Conservation (phyloP, 2,797 vertebrate genomes). For the Myotis myotis region DNA sequence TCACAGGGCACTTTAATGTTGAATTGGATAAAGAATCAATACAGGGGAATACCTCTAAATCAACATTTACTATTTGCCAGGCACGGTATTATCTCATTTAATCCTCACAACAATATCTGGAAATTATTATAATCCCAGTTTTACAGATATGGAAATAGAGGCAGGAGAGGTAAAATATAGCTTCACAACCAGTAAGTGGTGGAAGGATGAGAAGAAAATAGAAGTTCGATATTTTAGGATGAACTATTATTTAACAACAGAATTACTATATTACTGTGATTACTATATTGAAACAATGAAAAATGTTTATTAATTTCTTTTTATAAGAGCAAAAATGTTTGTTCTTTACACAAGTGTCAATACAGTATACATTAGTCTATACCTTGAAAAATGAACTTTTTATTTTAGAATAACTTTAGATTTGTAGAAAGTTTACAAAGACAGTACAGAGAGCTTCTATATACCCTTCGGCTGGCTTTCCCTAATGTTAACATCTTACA, state of each 20-base stretch:
- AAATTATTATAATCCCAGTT: background rate
- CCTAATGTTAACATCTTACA: background rate
- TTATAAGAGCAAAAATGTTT: background rate
- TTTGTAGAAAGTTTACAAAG: background rate
- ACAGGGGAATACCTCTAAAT: background rate
- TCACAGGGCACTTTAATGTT: background rate
- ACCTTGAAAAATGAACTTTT: background rate
- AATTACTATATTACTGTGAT: background rate
- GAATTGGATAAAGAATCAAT: background rate
- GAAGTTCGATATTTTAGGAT: conserved; percentile 11
- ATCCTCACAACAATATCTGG: background rate
- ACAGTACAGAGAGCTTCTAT: background rate
- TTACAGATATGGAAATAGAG: background rate
- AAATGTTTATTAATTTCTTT: conserved; percentile 11
- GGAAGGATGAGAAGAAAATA: background rate
- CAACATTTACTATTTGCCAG: background rate
- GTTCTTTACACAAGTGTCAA: background rate
- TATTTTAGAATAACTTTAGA: background rate
- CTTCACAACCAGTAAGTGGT: background rate
- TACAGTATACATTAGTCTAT: background rate
- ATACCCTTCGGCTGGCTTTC: background rate
- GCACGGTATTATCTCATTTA: background rate
- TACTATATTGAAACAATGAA: background rate
- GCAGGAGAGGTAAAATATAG: background rate
- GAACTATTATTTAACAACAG: conserved; percentile 1